Evolutionary conservation across 2,888 invertebrate genomes (phyloP).

Genomic region (Hyalella azteca): DNA sequence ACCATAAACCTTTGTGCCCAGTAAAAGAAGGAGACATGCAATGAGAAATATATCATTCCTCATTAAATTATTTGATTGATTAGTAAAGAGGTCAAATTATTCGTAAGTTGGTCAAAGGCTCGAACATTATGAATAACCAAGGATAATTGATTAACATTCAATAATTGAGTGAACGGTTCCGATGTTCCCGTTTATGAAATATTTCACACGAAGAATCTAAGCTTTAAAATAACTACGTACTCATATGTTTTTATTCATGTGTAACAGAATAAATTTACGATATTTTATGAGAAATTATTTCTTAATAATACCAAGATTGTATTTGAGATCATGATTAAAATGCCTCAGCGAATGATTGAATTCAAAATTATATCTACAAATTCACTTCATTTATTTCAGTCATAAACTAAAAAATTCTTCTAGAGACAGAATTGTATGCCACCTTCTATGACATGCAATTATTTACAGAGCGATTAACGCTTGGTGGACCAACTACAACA

Average conservation of each 20-base stretch:
- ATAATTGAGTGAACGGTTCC: not conserved
- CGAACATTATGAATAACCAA: not conserved
- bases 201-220: not conserved
- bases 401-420: too few species aligned
- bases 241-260: not conserved
- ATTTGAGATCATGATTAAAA: not conserved
- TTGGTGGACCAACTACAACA: too few species aligned
- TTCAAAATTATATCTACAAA: not conserved
- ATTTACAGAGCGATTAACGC: too few species aligned
- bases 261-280: not conserved
- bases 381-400: not conserved
- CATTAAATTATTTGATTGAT: not conserved
- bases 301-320: not conserved
- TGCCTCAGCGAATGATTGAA: not conserved
- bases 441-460: too few species aligned
- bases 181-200: not conserved
- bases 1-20: not conserved
- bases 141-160: not conserved
- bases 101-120: not conserved
- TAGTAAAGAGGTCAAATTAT: not conserved
- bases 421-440: too few species aligned
- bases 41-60: not conserved
- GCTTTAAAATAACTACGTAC: not conserved
- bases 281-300: not conserved
- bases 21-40: not conserved